Conservation (phyloP, 1,140 invertebrate species). For the Atta colombica region DNA sequence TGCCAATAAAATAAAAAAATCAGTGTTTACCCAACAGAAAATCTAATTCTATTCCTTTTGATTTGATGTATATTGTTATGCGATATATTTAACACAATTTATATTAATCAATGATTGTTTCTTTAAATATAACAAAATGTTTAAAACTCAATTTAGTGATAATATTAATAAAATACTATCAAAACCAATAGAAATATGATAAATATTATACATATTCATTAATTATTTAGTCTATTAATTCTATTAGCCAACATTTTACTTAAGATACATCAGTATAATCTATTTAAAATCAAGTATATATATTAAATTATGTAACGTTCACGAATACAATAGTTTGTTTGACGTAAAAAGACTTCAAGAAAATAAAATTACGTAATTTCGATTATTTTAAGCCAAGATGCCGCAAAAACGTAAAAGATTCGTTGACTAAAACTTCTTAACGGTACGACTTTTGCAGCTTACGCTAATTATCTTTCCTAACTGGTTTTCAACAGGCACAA, state of each 20-base stretch:
- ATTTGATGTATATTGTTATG: not conserved
- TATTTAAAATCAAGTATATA: not conserved
- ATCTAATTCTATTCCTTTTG: not conserved
- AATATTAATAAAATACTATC: too few species aligned
- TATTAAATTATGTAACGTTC: not conserved
- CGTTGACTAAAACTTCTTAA: constrained; percentile 16
- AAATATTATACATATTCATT: not conserved
- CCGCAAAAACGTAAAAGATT: constrained; percentile 11
- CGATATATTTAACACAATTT: not conserved
- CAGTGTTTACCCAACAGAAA: not conserved
- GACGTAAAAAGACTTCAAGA: not conserved
- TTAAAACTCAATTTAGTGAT: not conserved
- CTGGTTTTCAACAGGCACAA: constrained; percentile 20
- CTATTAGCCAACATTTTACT: not conserved
- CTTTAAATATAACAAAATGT: not conserved
- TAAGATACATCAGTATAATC: not conserved
- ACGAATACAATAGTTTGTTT: not conserved
- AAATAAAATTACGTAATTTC: constrained; percentile 41
- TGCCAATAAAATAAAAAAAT: constrained; percentile 33
- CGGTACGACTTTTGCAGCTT: constrained; percentile 24
- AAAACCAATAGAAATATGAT: not conserved
- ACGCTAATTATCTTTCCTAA: constrained; percentile 40
- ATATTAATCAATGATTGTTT: not conserved
- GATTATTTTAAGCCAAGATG: not conserved
- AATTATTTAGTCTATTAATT: not conserved